phyloP scores from a whole-genome alignment of 2,797 vertebrate genomes.

The Cirrhinus molitorella region DNA sequence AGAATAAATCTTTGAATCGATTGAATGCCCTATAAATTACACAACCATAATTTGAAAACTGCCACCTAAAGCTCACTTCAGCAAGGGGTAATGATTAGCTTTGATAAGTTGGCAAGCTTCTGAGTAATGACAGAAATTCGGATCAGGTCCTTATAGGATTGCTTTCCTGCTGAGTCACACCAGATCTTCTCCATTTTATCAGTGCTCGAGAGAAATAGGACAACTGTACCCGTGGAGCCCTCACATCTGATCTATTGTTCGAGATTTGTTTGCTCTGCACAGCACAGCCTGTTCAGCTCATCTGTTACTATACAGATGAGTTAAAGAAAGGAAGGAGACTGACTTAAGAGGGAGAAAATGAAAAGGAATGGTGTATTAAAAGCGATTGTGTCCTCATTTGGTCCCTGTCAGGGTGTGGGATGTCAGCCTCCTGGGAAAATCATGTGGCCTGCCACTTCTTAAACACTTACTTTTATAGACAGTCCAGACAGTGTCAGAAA shows the following conservation, averaged over 20 bases:
- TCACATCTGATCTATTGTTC: constrained; percentile 18
- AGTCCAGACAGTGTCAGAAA: constrained; percentile 24
- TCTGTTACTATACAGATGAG: constrained; percentile 17
- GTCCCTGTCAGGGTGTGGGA: constrained; percentile 19
- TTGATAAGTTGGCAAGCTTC: neutral
- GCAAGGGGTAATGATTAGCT: constrained; percentile 17
- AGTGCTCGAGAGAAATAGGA: constrained; percentile 28
- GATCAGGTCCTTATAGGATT: constrained; percentile 24
- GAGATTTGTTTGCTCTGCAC: constrained; percentile 15
- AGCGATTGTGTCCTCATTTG: constrained; percentile 51
- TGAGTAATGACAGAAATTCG: constrained; percentile 3
- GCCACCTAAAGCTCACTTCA: neutral
- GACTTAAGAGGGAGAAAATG: constrained; percentile 44
- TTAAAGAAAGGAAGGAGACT: constrained; percentile 12
- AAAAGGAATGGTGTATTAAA: constrained; percentile 60
- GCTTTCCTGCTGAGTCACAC: constrained; percentile 30
- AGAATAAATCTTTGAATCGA: neutral
- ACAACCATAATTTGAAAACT: neutral
- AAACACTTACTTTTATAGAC: constrained; percentile 43
- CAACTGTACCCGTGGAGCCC: neutral
- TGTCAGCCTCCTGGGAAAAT: constrained; percentile 8
- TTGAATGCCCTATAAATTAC: neutral
- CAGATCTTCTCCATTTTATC: constrained; percentile 15
- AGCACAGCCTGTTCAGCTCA: constrained; percentile 19
- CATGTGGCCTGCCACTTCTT: constrained; percentile 19